Evolutionary conservation across 2,888 invertebrate species (phyloP), one percentile per base, ranked within the genome.

Genomic region (Meteorus colon): DNA sequence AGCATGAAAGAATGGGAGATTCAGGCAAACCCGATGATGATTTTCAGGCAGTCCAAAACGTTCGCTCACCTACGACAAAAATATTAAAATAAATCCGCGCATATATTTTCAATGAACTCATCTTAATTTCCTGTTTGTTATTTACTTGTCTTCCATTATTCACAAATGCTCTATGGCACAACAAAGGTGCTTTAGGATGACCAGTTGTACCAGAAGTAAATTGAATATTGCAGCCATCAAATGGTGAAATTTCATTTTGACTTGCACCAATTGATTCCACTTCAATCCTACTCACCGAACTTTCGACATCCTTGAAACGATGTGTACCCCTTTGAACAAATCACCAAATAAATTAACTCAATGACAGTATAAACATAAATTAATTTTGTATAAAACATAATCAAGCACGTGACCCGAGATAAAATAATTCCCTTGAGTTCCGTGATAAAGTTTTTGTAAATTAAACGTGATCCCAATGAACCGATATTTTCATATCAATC

Each of bases 201-300:
- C 94, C 94, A 0, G 97, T 96, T 0, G 96, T 96, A 24, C 96
- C 96, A 0, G 96, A 97, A 0, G 96, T 96, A 85, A 96, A 96
- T 86, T 96, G 93, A 81, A 97, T 94, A 86, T 95, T 96, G 82
- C 93, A 93, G 0, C 93, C 91, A 62, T 92, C 92, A 86, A 95
- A 94, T 48, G 95, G 93, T 68, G 92, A 91, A 14, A 96, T 91
- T 0, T 86, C 82, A 0, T 88, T 81, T 84, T 94, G 93, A 72
- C 91, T 84, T 59, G 90, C 91, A 51, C 89, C 89, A n/a, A 92
- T 85, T 4, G 82, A 82, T 34, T 87, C 84, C 12, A 90, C 80
- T 66, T 87, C 86, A 24, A 79, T 80, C 12, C 77, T 79, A 60
- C 84, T 85, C 0, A 89, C 87, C 29, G 88, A 75, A 34, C 85